Base-by-base conservation (phyloP, 1,140 invertebrate species). In the Dolichoris vasculosae region DNA sequence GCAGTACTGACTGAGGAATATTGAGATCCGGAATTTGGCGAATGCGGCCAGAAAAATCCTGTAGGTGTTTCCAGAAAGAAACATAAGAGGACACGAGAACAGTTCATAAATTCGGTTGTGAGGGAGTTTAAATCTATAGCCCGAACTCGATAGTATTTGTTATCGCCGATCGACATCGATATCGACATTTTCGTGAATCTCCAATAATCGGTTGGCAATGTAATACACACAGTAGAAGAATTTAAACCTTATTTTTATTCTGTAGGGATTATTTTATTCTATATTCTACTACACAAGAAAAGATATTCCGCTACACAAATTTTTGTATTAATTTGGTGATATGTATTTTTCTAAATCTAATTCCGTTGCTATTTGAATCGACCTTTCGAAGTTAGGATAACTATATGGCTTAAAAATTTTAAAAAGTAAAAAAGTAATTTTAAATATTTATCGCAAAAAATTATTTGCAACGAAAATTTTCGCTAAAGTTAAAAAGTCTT, bases 21-120 rank as follows among this genome's bases (percentile, higher is more conserved):
- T 84, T 84, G 38, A 84, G 63, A 84, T 79, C 11, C 20, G 64
- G 76, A 79, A 84, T 84, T 43, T 48, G 48, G 76, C 20, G 48
- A 84, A 84, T 84, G 76, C 26, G 69, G 17, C 32, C 59, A 26
- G 59, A 77, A 46, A 51, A 83, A 67, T 67, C 30, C 55, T 83
- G 1, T 75, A 20, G 20, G 69, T 73, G 38, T 55, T 59, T 11
- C 23, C 32, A 32, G 2, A 1, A 26, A 30, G 64, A 32, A 4
- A 59, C 46, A 38, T 63, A 43, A 7, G 38, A 64, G 38, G n/a
- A 64, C 32, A 79, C 71, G 38, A 46, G 20, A 40, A 26, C 23
- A 64, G 30, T 67, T 64, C n/a, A 23, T 83, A 79, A 84, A 79
- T 84, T 35, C 73, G 46, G 23, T 78, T 63, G 38, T n/a, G 32